Conservation (phyloP, 2,113 vertebrate genomes). For the Sterna hirundo region DNA sequence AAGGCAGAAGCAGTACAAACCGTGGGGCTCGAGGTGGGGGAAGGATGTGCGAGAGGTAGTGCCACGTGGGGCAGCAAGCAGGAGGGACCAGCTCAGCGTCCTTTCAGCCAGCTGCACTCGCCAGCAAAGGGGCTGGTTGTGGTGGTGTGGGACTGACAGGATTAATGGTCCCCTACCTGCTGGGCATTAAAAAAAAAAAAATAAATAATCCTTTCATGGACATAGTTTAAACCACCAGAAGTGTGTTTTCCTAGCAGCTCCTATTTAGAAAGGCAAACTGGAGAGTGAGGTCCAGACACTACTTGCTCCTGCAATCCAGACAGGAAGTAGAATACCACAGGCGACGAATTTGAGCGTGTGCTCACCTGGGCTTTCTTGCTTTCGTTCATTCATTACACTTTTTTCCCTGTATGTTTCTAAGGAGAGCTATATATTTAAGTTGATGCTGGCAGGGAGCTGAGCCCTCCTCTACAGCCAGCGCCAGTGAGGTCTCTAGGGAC, state of each 20-base stretch:
- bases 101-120: not conserved
- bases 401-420: not conserved
- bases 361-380: not conserved
- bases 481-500: not conserved
- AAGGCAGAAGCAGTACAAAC: not conserved
- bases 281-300: not conserved
- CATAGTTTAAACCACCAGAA: not conserved
- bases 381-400: not conserved
- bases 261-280: not conserved
- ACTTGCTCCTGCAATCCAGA: not conserved
- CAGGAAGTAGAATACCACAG: not conserved
- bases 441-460: not conserved
- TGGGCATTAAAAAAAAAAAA: not conserved
- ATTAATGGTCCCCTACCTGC: not conserved
- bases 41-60: not conserved
- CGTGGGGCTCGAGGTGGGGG: accelerated
- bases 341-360: not conserved
- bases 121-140: not conserved
- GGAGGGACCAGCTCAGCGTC: not conserved
- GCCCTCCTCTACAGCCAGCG: not conserved
- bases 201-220: not conserved
- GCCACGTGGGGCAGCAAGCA: not conserved
- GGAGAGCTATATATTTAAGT: not conserved
- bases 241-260: not conserved
- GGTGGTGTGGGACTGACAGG: not conserved